Conservation (phyloP, 2,113 vertebrate genomes). For the Tragelaphus strepsiceros region DNA sequence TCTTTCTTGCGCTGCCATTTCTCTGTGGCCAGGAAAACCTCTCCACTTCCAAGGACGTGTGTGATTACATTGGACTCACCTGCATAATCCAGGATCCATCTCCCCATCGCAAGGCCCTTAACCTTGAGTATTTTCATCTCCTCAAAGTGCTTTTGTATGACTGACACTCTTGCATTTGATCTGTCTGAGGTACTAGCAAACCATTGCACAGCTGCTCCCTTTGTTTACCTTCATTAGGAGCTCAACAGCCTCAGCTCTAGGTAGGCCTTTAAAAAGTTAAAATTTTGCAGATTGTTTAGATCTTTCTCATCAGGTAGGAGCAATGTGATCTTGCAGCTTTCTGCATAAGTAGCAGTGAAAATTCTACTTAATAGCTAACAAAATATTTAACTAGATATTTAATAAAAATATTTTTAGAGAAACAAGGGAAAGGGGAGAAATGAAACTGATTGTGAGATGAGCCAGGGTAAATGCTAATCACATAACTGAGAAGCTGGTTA, state of each 20-base stretch:
- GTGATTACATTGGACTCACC: background rate
- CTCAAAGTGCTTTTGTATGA: background rate
- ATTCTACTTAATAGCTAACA: background rate
- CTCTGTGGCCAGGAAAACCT: background rate
- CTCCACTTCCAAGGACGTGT: background rate
- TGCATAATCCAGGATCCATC: background rate
- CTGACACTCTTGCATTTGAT: background rate
- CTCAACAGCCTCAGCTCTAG: background rate
- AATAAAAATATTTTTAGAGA: background rate
- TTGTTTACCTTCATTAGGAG: background rate
- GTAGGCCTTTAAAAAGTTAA: background rate
- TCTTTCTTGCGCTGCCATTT: background rate
- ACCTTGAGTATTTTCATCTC: background rate
- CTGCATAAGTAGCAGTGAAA: background rate
- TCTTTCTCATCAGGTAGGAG: background rate
- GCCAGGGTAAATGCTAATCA: background rate
- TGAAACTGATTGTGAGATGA: background rate
- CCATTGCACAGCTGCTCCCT: background rate
- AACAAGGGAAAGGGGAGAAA: background rate
- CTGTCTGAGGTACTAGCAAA: background rate
- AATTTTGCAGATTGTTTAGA: background rate
- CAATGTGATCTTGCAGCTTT: background rate
- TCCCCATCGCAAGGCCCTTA: background rate
- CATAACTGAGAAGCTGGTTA: background rate
- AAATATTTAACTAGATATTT: background rate